Evolutionary conservation across 2,888 invertebrate species (phyloP), one percentile per base, ranked within the genome.

Genomic region (Ennomos quercinarius): DNA sequence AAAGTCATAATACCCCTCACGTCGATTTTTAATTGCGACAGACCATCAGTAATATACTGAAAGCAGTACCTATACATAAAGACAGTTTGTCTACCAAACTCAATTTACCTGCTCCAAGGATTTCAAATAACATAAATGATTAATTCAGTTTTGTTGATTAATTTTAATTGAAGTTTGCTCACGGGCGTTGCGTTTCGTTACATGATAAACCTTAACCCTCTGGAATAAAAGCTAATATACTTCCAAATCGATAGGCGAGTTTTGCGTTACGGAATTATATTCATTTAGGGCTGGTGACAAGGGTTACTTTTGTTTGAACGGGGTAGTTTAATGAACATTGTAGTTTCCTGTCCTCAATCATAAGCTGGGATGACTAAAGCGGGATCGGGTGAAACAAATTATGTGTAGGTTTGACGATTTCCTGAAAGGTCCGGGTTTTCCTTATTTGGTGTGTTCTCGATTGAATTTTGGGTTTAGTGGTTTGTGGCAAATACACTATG

Each of bases 131-230:
- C 55, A 13, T 61, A 61, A 61, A 61, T 55, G 55, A 56, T 55
- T 61, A 61, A 61, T 61, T 61, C 55, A 61, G 51, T 59, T 59
- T 54, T 59, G 54, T 61, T 61, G 60, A 61, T 61, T 55, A 61
- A 61, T 61, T 61, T 56, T 56, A 61, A 61, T 61, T 61, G 60
- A 51, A 61, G 55, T 51, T 61, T 55, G 51, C 60, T 55, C 46
- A 51, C 39, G 43, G 39, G 17, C 60, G 51, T 45, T 36, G 11
- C 40, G 44, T 42, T 46, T 42, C 45, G 46, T 45, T 12, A 39
- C 51, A 40, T 35, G n/a, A 8, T 36, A n/a, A 41, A 13, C 55
- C 43, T 51, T 56, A 56, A 9, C 2, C n/a, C 46, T 10, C 10
- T 4, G 17, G 0, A 12, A 51, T 55, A 56, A 39, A 43, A 44